Conservation (phyloP, 2,888 invertebrate species). For the Diogma glabrata region DNA sequence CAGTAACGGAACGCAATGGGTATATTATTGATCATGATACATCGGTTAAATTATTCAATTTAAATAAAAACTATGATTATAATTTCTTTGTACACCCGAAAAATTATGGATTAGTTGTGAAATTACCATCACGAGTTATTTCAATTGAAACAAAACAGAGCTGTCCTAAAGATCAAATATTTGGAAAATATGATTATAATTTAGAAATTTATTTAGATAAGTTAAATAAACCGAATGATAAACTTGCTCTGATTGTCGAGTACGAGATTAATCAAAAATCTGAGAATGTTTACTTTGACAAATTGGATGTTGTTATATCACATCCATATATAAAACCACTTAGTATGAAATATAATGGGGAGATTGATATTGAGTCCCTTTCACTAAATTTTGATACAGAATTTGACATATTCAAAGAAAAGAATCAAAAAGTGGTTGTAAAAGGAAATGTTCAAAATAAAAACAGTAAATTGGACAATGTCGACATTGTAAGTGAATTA, state of each 20-base stretch:
- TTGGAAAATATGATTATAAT: slow-evolving; percentile 52
- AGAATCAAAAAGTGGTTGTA: slow-evolving; percentile 43
- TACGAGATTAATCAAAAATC: too few relatives aligned
- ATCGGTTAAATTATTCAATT: slow-evolving; percentile 57
- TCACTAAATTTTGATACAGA: slow-evolving; percentile 35
- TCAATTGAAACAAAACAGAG: slow-evolving; percentile 46
- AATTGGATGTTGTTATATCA: slow-evolving; percentile 45
- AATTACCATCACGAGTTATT: slow-evolving; percentile 56
- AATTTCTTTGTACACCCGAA: slow-evolving; percentile 52
- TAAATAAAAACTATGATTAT: slow-evolving; percentile 59
- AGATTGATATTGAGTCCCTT: slow-evolving; percentile 33
- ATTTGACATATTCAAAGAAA: slow-evolving; percentile 47
- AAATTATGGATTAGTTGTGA: slow-evolving; percentile 48
- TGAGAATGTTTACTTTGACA: too few relatives aligned
- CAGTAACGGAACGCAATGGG: slow-evolving; percentile 48
- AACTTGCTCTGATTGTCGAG: too few relatives aligned
- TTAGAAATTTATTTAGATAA: slow-evolving; percentile 57
- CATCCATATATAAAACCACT: slow-evolving; percentile 52
- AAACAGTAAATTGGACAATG: too few relatives aligned
- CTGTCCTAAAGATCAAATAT: slow-evolving; percentile 37
- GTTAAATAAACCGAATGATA: slow-evolving; percentile 55
- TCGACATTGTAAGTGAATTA: too few relatives aligned
- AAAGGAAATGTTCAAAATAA: too few relatives aligned
- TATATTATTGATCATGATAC: slow-evolving; percentile 51
- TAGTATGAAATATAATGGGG: slow-evolving; percentile 36